Conservation (phyloP, 2,888 invertebrate species). For the Parnassius apollo region DNA sequence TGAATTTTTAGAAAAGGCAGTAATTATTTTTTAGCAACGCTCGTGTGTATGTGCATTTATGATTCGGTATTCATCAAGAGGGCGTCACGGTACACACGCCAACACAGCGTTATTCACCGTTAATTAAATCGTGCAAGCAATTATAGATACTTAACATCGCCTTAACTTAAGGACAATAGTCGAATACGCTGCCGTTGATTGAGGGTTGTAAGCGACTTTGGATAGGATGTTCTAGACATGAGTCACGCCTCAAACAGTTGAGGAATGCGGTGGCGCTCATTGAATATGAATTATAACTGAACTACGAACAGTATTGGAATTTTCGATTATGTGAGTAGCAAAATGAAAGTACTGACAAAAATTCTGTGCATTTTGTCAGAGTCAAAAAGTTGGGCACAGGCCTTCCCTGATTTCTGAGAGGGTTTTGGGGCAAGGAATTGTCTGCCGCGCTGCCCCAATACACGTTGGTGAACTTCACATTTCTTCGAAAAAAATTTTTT, state of each 20-base stretch:
- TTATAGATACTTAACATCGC: slow-evolving; percentile 17
- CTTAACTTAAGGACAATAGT: slow-evolving; percentile 21
- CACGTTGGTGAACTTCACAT: no score
- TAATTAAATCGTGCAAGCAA: slow-evolving; percentile 21
- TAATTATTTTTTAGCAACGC: slow-evolving; percentile 11
- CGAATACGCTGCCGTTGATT: slow-evolving; percentile 3
- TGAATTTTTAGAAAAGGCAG: neutral
- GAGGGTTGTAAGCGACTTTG: neutral
- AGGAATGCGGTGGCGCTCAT: slow-evolving; percentile 35
- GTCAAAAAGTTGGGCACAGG: no score
- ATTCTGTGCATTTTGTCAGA: neutral
- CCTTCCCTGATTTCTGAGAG: no score
- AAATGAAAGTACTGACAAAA: neutral
- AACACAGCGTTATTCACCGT: slow-evolving; percentile 16
- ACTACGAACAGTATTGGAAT: slow-evolving; percentile 2
- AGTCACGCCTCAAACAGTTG: slow-evolving; percentile 32
- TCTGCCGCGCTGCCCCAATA: no score
- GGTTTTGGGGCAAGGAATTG: no score
- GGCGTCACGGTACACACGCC: slow-evolving; percentile 32
- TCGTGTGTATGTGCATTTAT: slow-evolving; percentile 20
- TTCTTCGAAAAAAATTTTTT: no score
- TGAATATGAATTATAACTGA: slow-evolving; percentile 33
- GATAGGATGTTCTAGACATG: slow-evolving; percentile 17
- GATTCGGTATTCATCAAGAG: slow-evolving; percentile 32
- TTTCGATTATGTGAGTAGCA: slow-evolving; percentile 21